Evolutionary conservation across 92 coral and sea anemone species (phyloP).

Genomic region (Actinostola sp.): DNA sequence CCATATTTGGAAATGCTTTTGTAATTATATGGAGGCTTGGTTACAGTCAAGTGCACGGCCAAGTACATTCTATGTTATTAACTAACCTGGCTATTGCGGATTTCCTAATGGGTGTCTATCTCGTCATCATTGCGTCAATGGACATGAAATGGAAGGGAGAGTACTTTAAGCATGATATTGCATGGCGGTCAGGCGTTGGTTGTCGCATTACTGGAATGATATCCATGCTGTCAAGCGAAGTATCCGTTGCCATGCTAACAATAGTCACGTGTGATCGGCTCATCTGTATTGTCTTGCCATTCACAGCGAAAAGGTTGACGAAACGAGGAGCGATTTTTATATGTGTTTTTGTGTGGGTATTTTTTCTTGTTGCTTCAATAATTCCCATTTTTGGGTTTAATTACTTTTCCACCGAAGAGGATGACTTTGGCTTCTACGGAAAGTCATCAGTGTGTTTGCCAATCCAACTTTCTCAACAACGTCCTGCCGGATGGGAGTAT

Average conservation of each 20-base stretch:
- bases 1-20: slow-evolving; percentile 55
- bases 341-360: slow-evolving; percentile 18
- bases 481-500: slow-evolving; percentile 76
- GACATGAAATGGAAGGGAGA: slow-evolving; percentile 74
- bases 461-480: slow-evolving; percentile 56
- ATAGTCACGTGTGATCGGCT: slow-evolving; percentile 65
- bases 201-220: slow-evolving; percentile 59
- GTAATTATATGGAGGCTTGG: slow-evolving; percentile 55
- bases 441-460: slow-evolving; percentile 76
- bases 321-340: neutral
- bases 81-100: slow-evolving; percentile 68
- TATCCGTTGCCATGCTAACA: slow-evolving; percentile 55
- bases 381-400: slow-evolving; percentile 17
- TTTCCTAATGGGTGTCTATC: slow-evolving; percentile 69
- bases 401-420: slow-evolving; percentile 19
- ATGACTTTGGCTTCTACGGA: slow-evolving; percentile 61
- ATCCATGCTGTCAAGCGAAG: slow-evolving; percentile 71
- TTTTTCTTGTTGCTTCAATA: slow-evolving; percentile 10
- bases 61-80: slow-evolving; percentile 51
- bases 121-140: slow-evolving; percentile 60
- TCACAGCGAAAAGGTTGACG: neutral
- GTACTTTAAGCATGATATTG: slow-evolving; percentile 67
- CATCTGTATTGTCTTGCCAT: slow-evolving; percentile 56
- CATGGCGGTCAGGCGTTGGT: slow-evolving; percentile 72
- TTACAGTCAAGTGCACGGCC: slow-evolving; percentile 23